These are phyloP conservation scores for Mohoua ochrocephala DNA, from an alignment of 2,113 vertebrate genomes.

Conservation along the genomic window DNA sequence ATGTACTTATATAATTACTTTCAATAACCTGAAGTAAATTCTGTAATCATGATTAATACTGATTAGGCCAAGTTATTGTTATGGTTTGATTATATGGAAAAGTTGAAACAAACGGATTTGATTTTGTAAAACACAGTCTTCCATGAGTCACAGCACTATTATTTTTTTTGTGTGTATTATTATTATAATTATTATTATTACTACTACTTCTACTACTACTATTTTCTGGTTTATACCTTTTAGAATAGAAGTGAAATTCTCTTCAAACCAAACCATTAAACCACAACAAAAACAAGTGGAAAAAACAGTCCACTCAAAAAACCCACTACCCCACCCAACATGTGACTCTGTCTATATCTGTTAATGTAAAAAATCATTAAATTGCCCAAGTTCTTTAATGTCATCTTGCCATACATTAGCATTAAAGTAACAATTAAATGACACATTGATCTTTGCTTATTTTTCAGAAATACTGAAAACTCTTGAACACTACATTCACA, in stretches of 20 bases:
- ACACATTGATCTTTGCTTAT: neutral
- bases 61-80: neutral
- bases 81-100: neutral
- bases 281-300: neutral
- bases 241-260: neutral
- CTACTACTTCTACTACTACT: neutral
- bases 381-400: neutral
- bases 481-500: neutral
- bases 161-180: neutral
- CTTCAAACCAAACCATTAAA: neutral
- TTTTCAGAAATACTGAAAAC: neutral
- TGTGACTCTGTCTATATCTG: neutral
- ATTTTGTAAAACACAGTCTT: neutral
- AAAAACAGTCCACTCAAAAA: neutral
- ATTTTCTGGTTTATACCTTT: neutral
- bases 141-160: neutral
- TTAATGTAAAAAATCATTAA: neutral
- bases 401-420: neutral
- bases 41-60: neutral
- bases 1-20: neutral
- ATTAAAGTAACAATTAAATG: neutral
- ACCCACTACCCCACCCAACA: accelerated
- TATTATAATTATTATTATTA: neutral
- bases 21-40: neutral
- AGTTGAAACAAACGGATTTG: neutral